Base-by-base conservation (phyloP, 2,888 invertebrate genomes). In the Epinotia ramella region DNA sequence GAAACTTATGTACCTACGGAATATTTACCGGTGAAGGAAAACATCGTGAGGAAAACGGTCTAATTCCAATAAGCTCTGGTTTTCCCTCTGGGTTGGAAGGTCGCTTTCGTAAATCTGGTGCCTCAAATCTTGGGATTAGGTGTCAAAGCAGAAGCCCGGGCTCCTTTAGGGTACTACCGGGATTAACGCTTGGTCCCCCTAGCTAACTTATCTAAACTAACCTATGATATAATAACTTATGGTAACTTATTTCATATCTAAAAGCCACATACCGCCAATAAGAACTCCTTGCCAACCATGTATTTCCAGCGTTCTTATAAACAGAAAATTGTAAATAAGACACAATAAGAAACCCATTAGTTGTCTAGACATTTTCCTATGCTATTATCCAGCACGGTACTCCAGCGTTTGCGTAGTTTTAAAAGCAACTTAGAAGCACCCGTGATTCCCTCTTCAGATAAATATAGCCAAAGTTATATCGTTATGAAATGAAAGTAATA, bases 271-370 rank as follows among this genome's bases (percentile, higher is more conserved):
- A 2, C 24, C 56, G 66, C 18, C 53, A 66, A n/a, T 18, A 11
- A 20, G 7, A 20, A 56, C 7, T 33, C 44, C 18, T n/a, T 44
- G 9, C 40, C 33, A 44, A 63, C 4, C 40, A 18, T 12, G 13
- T 13, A 20, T 24, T 57, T 20, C 13, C 59, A 44, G 44, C 20
- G 18, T 53, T 18, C 13, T 13, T 20, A 87, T 82, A 76, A 83
- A 79, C 11, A 56, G 56, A 63, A 63, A 69, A 28, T 59, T 57
- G 49, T 65, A 70, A 66, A 53, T 71, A 63, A 73, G 62, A 56
- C 59, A 57, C 71, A 49, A 49, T 24, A 64, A 33, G 67, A 64
- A 70, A 66, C 13, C 53, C 77, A 70, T 75, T 75, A 75, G 75
- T 60, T 46, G 75, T 75, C 70, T 75, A 75, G 75, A 70, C 75